phyloP scores from a whole-genome alignment of 1,140 invertebrate genomes.

The Stegodyphus mimosarum region DNA sequence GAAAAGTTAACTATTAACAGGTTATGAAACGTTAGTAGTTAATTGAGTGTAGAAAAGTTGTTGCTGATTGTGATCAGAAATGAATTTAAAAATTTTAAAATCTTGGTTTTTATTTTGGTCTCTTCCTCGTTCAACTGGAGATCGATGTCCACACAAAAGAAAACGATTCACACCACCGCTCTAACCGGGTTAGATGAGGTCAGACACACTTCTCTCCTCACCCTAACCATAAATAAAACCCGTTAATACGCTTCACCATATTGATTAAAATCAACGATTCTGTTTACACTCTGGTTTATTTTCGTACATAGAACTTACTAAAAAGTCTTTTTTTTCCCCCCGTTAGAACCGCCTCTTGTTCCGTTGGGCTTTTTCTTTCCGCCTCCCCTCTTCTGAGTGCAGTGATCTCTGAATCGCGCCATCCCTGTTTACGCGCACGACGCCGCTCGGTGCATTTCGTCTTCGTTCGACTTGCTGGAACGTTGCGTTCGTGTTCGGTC shows the following conservation, averaged over 20 bases:
- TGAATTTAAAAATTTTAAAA: too few species aligned
- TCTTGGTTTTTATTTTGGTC: too few species aligned
- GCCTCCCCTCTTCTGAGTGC: neutral
- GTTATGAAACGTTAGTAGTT: too few species aligned
- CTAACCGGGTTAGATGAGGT: conserved; percentile 14
- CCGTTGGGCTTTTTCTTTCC: neutral
- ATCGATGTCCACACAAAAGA: neutral
- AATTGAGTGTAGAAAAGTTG: too few species aligned
- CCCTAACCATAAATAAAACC: conserved; percentile 8
- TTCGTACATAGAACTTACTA: neutral
- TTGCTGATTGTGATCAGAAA: too few species aligned
- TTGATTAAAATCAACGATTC: conserved; percentile 17
- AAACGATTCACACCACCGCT: neutral
- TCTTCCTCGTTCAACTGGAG: neutral
- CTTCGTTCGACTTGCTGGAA: too few species aligned
- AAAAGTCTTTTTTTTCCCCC: neutral
- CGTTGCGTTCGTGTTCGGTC: too few species aligned
- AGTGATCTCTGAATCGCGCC: neutral
- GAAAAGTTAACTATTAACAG: too few species aligned
- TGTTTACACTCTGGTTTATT: conserved; percentile 11
- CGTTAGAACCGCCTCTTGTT: neutral
- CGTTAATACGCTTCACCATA: neutral
- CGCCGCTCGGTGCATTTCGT: too few species aligned
- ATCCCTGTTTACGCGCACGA: neutral
- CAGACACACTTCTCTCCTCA: neutral